These are phyloP conservation scores for Parasteatoda lunata DNA, from an alignment of 2,888 invertebrate species.

Conservation along the genomic window DNA sequence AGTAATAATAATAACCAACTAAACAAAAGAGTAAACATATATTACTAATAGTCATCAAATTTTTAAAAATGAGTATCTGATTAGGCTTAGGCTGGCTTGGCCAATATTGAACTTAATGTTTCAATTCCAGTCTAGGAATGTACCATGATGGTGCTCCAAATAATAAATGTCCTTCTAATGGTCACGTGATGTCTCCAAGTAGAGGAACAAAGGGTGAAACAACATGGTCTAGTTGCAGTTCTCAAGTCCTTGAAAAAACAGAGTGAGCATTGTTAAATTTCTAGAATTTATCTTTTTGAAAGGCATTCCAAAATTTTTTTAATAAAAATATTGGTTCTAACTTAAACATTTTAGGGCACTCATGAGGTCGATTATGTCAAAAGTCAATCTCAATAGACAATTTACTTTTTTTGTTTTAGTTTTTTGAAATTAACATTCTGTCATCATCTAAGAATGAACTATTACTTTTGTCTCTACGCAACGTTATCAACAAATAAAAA, in stretches of 20 bases:
- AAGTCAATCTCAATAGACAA: no score
- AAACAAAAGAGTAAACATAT: not conserved
- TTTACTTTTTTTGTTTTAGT: no score
- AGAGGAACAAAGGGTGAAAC: conserved; percentile 86
- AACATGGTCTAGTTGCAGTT: conserved; percentile 85
- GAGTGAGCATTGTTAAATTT: conserved; percentile 75
- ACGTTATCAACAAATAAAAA: no score
- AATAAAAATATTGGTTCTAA: not conserved
- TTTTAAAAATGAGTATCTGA: not conserved
- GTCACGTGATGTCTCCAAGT: conserved; percentile 88
- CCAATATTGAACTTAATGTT: no score
- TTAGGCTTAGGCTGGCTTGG: no score
- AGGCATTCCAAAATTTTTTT: not conserved
- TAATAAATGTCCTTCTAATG: conserved; percentile 81
- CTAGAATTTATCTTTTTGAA: not conserved
- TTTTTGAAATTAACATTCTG: no score
- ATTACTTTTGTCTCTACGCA: no score
- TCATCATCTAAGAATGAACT: no score
- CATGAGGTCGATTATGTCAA: no score
- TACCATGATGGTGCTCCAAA: conserved; percentile 85
- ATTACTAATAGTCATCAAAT: not conserved
- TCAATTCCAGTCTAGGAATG: conserved; percentile 81
- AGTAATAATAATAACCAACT: not conserved
- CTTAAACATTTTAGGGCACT: no score
- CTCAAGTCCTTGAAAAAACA: conserved; percentile 79